A percentile compares a stretch with the other conserved stretches of the same genome.
Evolutionary conservation across 23 tunicate species (phyloP).

Genomic region (Clavelina lepadiformis): DNA sequence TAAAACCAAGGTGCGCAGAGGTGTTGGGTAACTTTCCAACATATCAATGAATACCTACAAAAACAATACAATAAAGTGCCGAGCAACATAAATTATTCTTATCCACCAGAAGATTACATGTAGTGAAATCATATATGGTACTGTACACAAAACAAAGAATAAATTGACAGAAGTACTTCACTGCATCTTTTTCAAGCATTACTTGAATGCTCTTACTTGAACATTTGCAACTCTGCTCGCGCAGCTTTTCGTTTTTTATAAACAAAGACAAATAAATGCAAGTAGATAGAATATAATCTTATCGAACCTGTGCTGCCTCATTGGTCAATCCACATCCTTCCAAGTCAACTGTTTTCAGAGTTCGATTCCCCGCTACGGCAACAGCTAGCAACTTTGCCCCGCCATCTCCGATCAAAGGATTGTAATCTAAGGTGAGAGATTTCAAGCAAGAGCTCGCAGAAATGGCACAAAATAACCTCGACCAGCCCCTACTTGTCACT

Average conservation of each 20-base stretch:
- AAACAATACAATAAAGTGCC: neutral
- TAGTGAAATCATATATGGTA: no score
- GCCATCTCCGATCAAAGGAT: slow-evolving; percentile 41
- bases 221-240: no score
- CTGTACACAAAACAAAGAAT: neutral
- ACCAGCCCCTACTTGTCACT: slow-evolving; percentile 40
- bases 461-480: slow-evolving; percentile 48
- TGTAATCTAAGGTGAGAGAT: slow-evolving; percentile 43
- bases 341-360: slow-evolving; percentile 29
- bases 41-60: slow-evolving; percentile 35
- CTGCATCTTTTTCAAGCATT: neutral
- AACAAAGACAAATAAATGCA: no score
- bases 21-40: slow-evolving; percentile 46
- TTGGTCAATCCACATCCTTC: slow-evolving; percentile 51
- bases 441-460: slow-evolving; percentile 44
- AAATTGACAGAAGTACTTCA: neutral
- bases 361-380: slow-evolving; percentile 32
- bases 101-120: no score
- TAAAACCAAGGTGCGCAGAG: slow-evolving; percentile 27
- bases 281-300: no score
- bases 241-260: no score
- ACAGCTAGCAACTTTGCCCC: slow-evolving; percentile 46
- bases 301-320: slow-evolving; percentile 35
- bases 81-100: no score
- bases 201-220: no score